These are phyloP conservation scores for Pachycephala philippinensis DNA, from an alignment of 2,113 vertebrate species.

Conservation along the genomic window DNA sequence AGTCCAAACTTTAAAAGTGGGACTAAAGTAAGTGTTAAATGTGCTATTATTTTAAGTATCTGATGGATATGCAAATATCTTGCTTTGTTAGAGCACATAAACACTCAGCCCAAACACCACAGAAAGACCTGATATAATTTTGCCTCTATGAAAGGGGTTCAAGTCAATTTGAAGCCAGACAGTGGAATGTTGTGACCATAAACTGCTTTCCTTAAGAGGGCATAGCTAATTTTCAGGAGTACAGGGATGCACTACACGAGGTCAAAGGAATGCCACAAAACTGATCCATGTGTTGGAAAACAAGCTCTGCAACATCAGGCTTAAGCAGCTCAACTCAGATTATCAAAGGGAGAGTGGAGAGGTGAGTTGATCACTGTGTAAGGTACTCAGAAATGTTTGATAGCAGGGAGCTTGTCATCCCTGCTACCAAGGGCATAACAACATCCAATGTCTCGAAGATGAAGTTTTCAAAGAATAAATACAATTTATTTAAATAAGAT, in stretches of 20 bases:
- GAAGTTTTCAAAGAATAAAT: neutral
- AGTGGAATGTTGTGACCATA: neutral
- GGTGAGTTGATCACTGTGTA: neutral
- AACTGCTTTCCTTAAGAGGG: neutral
- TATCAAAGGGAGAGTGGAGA: constrained; percentile 12
- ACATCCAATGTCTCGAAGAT: neutral
- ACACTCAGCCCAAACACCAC: neutral
- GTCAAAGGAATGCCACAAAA: neutral
- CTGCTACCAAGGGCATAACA: neutral
- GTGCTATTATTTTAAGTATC: neutral
- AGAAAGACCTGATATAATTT: neutral
- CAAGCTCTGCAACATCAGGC: neutral
- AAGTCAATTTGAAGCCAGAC: neutral
- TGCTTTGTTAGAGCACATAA: neutral
- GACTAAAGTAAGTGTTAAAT: neutral
- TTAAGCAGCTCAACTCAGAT: constrained; percentile 12
- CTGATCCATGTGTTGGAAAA: neutral
- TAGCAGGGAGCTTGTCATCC: neutral
- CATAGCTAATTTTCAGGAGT: neutral
- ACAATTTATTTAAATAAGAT: neutral
- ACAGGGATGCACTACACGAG: neutral
- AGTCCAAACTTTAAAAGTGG: neutral
- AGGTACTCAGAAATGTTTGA: neutral
- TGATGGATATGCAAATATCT: neutral
- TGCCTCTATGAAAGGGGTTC: neutral